Base-by-base conservation (phyloP, 1,140 invertebrate genomes). In the Macrobrachium rosenbergii region DNA sequence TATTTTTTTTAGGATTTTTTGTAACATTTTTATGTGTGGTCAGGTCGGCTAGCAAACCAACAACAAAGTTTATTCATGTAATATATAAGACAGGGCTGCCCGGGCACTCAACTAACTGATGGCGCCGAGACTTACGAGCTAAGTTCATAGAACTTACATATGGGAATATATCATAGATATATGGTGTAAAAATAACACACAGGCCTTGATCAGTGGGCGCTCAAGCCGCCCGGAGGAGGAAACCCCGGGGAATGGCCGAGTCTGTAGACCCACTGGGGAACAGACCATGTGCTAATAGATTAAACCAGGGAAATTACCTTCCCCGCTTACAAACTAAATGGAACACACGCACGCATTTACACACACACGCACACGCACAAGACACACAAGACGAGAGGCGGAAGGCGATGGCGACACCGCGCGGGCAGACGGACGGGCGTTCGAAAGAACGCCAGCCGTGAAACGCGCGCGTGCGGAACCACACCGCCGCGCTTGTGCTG, bases 151-250 rank as follows among this genome's bases (percentile, higher is more conserved):
- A 97, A 97, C 96, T 95, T 97, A 96, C 96, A 93, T 93, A 92
- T 93, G 94, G 93, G 94, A 95, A 96, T 97, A 97, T 96, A 97
- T 96, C 96, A 96, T 96, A 96, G 96, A 96, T 97, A 97, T 97
- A 90, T 90, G 84, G 89, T 90, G 83, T 83, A 88, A 90, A 90
- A 90, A 90, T 88, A 84, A 81, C 87, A 82, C 86, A 88, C 87
- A 90, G 45, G 81, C 69, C 43, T 58, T 64, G 45, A 17, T 43
- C 21, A 63, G 75, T 21, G 28, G 75, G 77, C 43, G 79, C 76
- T 76, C 88, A 86, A 43, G 83, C 78, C 83, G 52, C 8, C 17
- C 63, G 64, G 16, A 19, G 59, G 52, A 17, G 76, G 76, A 75
- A 64, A 64, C 58, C 21, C 64, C 87, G 63, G 17, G 62, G 59